Evolutionary conservation across 1,140 invertebrate species (phyloP).

Genomic region (Bombus affinis): DNA sequence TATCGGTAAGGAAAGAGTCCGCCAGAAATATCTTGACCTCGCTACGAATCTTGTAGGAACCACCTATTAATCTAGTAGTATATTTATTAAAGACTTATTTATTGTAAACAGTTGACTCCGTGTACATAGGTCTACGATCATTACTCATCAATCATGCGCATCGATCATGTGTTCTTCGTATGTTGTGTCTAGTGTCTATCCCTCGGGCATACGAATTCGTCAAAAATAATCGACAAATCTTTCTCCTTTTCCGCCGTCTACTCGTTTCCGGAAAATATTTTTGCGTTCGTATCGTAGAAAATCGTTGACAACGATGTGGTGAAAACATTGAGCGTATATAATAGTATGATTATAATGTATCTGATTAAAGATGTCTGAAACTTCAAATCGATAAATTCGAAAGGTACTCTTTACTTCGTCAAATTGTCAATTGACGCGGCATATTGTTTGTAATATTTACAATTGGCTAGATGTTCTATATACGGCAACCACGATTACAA

Average conservation of each 20-base stretch:
- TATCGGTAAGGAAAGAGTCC: not conserved
- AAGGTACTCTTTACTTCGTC: not conserved
- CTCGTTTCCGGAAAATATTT: not conserved
- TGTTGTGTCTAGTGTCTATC: constrained; percentile 58
- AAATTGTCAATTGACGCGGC: not conserved
- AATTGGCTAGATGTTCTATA: not conserved
- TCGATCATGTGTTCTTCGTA: constrained; percentile 62
- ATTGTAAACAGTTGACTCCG: constrained; percentile 70
- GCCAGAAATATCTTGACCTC: constrained; percentile 53
- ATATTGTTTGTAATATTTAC: not conserved
- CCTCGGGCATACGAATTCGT: constrained; percentile 56
- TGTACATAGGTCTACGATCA: constrained; percentile 69
- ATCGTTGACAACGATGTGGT: not conserved
- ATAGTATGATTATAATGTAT: not conserved
- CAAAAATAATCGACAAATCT: constrained; percentile 42
- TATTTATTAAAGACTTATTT: constrained; percentile 79
- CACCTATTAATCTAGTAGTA: constrained; percentile 70
- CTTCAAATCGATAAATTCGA: too few species aligned
- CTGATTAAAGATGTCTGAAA: too few species aligned
- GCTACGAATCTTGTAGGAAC: constrained; percentile 61
- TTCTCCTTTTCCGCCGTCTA: not conserved
- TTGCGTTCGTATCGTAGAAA: not conserved
- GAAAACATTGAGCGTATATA: not conserved
- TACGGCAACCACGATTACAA: not conserved
- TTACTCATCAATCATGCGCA: constrained; percentile 64